Percentiles rank a stretch among this genome's conserved stretches.
Evolutionary conservation across 2,113 vertebrate genomes (phyloP).

Genomic region (Salvelinus alpinus): DNA sequence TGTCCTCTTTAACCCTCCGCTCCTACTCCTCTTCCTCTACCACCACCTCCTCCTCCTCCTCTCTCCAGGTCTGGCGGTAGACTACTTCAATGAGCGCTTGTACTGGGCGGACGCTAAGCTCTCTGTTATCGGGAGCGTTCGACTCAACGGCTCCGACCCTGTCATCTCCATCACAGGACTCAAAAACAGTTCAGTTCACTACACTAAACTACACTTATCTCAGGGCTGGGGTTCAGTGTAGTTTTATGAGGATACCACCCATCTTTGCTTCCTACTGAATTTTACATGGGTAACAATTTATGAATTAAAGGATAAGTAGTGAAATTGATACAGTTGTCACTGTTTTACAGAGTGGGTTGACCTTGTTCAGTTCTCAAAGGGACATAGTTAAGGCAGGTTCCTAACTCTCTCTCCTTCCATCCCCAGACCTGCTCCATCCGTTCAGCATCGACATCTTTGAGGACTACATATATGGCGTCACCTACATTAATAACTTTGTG

Average conservation of each 20-base stretch:
- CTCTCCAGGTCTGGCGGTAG: slow-evolving; percentile 87
- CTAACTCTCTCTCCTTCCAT: neutral
- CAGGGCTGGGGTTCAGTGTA: too few species aligned
- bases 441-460: slow-evolving; percentile 98
- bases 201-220: too few species aligned
- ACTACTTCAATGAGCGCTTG: slow-evolving; percentile 94
- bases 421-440: slow-evolving; percentile 87
- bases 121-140: slow-evolving; percentile 91
- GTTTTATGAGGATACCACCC: too few species aligned
- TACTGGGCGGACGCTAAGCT: slow-evolving; percentile 97
- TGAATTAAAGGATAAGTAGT: too few species aligned
- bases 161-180: slow-evolving; percentile 83
- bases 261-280: slow-evolving; percentile 1
- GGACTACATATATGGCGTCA: slow-evolving; percentile 96
- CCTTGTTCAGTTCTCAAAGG: too few species aligned
- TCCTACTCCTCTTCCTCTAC: neutral
- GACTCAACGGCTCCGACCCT: slow-evolving; percentile 89
- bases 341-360: too few species aligned
- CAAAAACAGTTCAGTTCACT: slow-evolving; percentile 82
- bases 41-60: neutral
- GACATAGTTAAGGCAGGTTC: too few species aligned
- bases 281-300: too few species aligned
- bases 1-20: too few species aligned
- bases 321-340: too few species aligned
- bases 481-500: slow-evolving; percentile 94